Conservation (phyloP, 2,797 vertebrate genomes). For the Arrhamphus sclerolepis region DNA sequence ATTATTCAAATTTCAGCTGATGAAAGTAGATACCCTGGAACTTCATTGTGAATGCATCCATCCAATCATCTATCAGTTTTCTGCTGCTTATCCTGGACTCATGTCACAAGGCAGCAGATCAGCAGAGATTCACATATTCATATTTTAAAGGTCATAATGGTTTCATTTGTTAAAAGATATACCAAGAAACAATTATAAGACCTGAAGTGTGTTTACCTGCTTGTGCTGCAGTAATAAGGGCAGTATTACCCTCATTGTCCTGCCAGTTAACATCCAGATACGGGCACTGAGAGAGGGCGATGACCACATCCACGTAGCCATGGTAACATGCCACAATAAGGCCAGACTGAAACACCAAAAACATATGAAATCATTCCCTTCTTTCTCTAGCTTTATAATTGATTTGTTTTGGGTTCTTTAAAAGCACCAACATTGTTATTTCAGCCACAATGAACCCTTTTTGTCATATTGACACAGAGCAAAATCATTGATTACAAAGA, state of each 20-base stretch:
- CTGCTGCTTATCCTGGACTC: no score
- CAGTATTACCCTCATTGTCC: conserved; percentile 97
- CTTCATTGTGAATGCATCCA: no score
- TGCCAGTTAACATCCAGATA: conserved; percentile 96
- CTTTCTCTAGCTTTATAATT: not conserved
- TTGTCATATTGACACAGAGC: no score
- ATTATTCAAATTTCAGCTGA: not conserved
- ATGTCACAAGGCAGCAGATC: no score
- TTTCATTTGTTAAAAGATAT: not conserved
- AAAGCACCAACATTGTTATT: not conserved
- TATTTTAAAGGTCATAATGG: not conserved
- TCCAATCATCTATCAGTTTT: no score
- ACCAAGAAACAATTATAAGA: not conserved
- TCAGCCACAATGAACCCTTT: no score
- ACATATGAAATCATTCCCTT: conserved; percentile 17
- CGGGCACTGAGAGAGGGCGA: conserved; percentile 91
- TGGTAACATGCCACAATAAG: conserved; percentile 95
- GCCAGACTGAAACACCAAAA: conserved; percentile 83
- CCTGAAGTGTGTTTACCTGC: conserved; percentile 84
- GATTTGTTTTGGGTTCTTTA: conserved; percentile 1
- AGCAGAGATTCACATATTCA: no score
- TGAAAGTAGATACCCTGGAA: no score
- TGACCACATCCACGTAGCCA: conserved; percentile 92
- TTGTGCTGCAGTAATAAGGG: conserved; percentile 93
- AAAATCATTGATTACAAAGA: no score